These are phyloP conservation scores for Aeoliscus strigatus DNA, from an alignment of 2,797 vertebrate species.

Conservation along the genomic window DNA sequence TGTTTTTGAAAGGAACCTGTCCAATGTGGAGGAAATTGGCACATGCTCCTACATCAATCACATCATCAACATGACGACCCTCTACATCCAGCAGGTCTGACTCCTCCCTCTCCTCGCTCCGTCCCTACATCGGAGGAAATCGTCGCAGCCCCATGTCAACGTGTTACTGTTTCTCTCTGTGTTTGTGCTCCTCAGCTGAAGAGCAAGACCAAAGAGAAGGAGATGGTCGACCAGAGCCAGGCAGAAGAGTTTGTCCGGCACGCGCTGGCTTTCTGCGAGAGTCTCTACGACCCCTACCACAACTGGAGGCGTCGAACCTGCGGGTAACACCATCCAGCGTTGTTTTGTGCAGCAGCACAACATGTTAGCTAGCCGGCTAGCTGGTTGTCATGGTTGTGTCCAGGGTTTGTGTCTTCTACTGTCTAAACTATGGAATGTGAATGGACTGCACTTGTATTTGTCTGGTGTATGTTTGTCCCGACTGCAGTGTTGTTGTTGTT, in stretches of 20 bases:
- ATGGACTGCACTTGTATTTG: slow-evolving; percentile 1
- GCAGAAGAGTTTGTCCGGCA: slow-evolving; percentile 96
- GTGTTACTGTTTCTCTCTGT: no score
- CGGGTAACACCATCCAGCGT: slow-evolving; percentile 70
- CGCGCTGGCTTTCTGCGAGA: slow-evolving; percentile 93
- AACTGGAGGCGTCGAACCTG: slow-evolving; percentile 92
- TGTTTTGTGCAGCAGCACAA: no score
- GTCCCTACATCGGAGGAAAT: no score
- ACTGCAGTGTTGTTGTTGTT: no score
- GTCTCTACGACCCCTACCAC: slow-evolving; percentile 93
- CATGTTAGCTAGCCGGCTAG: no score
- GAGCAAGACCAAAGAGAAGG: slow-evolving; percentile 97
- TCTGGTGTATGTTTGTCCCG: no score
- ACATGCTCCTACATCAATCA: slow-evolving; percentile 97
- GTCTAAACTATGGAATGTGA: no score
- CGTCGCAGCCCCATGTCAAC: no score
- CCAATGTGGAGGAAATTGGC: slow-evolving; percentile 97
- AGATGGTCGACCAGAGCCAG: slow-evolving; percentile 90
- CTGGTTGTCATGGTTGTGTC: no score
- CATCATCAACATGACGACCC: slow-evolving; percentile 95
- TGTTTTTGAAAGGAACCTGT: slow-evolving; percentile 82
- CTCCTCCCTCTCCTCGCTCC: not conserved
- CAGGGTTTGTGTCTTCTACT: no score
- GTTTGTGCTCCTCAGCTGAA: slow-evolving; percentile 78
- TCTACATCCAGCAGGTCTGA: slow-evolving; percentile 95